phyloP scores from a whole-genome alignment of 2,113 vertebrate species.

The Crocuta crocuta region DNA sequence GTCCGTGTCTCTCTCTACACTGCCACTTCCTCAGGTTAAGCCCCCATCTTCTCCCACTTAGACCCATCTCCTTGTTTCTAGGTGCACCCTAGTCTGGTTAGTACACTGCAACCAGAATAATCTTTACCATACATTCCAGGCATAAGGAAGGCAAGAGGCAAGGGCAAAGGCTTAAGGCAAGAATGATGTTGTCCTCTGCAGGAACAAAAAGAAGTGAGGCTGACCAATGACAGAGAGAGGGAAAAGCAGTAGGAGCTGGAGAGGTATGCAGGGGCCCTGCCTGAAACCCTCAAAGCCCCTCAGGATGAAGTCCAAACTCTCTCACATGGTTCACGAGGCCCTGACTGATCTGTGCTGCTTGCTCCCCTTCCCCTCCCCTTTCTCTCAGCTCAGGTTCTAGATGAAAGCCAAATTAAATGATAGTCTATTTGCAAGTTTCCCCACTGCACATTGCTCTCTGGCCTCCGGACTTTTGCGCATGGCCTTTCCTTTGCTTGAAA shows the following conservation, averaged over 20 bases:
- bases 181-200: not conserved
- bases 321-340: not conserved
- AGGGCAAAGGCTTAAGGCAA: not conserved
- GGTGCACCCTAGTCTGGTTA: not conserved
- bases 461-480: not conserved
- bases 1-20: not conserved
- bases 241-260: not conserved
- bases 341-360: not conserved
- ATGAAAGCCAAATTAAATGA: not conserved
- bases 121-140: not conserved
- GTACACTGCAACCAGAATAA: not conserved
- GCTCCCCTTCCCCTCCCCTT: not conserved
- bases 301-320: not conserved
- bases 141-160: not conserved
- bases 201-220: not conserved
- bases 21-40: not conserved
- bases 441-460: not conserved
- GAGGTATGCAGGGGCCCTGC: not conserved
- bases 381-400: not conserved
- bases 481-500: not conserved
- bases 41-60: not conserved
- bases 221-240: not conserved
- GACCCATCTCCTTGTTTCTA: not conserved
- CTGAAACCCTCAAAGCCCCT: not conserved
- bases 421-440: not conserved